Evolutionary conservation across 2,797 vertebrate genomes (phyloP).

Genomic region (Setipinna tenuifilis): DNA sequence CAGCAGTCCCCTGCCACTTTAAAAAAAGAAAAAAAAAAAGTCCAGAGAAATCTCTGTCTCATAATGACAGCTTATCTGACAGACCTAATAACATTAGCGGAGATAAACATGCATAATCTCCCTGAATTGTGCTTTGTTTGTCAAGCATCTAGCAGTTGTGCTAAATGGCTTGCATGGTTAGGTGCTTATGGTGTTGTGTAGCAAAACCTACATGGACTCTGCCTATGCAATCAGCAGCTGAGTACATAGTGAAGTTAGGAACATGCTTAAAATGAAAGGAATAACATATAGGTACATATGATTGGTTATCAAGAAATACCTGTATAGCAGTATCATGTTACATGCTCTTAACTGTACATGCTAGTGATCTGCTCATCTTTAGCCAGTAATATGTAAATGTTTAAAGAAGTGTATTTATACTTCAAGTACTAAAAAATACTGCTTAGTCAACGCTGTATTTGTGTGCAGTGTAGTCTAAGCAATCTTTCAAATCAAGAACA

Average conservation of each 20-base stretch:
- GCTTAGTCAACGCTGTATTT: not conserved
- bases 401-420: not conserved
- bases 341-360: not conserved
- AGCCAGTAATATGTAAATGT: not conserved
- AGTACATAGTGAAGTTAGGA: not conserved
- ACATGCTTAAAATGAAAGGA: not conserved
- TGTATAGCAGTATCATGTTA: not conserved
- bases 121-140: conserved; percentile 18
- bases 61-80: conserved; percentile 18
- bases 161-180: not conserved
- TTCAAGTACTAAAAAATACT: not conserved
- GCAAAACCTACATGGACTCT: not conserved
- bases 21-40: no score
- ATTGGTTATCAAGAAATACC: not conserved
- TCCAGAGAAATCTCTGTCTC: not conserved
- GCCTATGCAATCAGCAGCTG: not conserved
- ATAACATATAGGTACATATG: not conserved
- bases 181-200: not conserved
- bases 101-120: conserved; percentile 21
- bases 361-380: not conserved
- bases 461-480: not conserved
- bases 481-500: not conserved
- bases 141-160: conserved; percentile 1
- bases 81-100: conserved; percentile 13
- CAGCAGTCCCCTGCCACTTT: not conserved